Evolutionary conservation across 2,797 vertebrate species (phyloP).

Genomic region (Rhincodon typus): DNA sequence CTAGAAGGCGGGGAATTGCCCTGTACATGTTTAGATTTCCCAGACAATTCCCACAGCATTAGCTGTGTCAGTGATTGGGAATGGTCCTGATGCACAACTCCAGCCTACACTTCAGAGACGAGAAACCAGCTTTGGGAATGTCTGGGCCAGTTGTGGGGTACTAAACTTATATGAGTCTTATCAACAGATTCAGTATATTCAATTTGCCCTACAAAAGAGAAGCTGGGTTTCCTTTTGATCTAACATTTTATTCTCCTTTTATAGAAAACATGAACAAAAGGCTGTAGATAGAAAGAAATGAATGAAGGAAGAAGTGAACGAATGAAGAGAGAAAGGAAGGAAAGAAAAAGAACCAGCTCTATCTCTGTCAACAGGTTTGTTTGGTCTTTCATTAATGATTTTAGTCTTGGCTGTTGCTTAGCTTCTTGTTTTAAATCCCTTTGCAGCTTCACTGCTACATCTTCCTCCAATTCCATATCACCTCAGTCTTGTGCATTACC

Average conservation of each 20-base stretch:
- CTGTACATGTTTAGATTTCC: no score
- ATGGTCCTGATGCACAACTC: no score
- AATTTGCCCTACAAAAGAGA: not conserved
- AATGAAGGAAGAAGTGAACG: no score
- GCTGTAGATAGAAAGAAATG: no score
- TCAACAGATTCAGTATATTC: not conserved
- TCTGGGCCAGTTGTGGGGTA: not conserved
- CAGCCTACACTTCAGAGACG: no score
- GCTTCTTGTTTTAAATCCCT: not conserved
- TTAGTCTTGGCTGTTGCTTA: not conserved
- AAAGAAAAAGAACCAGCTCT: not conserved
- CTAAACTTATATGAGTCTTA: not conserved
- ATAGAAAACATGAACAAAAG: not conserved
- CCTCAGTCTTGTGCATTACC: not conserved
- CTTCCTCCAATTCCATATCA: not conserved
- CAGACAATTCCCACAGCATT: no score
- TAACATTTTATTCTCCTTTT: not conserved
- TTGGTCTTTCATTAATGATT: not conserved
- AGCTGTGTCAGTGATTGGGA: no score
- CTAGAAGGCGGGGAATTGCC: no score
- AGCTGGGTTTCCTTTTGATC: not conserved
- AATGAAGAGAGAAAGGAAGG: not conserved
- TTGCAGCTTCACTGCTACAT: not conserved
- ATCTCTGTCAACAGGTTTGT: not conserved
- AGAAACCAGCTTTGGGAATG: no score